Base-by-base conservation (phyloP, 2,797 vertebrate genomes). In the Peromyscus attwateri region DNA sequence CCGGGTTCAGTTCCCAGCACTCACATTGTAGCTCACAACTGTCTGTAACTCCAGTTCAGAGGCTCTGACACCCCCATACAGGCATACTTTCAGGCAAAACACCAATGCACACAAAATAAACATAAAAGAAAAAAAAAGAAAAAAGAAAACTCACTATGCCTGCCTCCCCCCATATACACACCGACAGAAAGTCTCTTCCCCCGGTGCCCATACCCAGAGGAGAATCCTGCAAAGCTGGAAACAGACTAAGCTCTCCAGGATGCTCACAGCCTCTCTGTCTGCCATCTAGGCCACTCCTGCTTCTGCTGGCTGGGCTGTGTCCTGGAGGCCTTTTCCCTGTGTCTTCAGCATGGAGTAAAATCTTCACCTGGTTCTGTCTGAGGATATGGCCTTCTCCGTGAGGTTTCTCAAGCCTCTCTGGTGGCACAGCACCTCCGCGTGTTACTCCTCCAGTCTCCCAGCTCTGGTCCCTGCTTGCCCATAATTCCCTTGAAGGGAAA, bases 321-420 rank as follows among this genome's bases (percentile, higher is more conserved):
- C 70, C 37, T 46, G 31, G 64, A 49, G 89, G 40, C 25, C 25
- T 60, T 84, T 79, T 71, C 27, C 55, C 57, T 23, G 14, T 77
- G 75, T 57, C 87, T 87, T 92, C 76, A 34, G 8, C 40, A 52
- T 52, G 68, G 27, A 88, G n/a, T 84, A 17, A 21, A 55, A 4
- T 91, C 57, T 79, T 66, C 66, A 0, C 27, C 17, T 40, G 52
- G 13, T 9, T 92, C 55, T 73, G 0, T 70, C 40, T 84, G 70
- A 84, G 84, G 87, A 79, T 9, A 8, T 73, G 46, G 37, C 37
- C 8, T 89, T 90, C 76, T 88, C 81, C 68, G 10, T 17, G 79
- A 89, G 37, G 46, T 92, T 94, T 97, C 91, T 87, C 6, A 87
- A 71, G 31, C 57, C 29, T 93, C 80, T 80, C 64, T 31, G 19